Evolutionary conservation across 2,113 vertebrate genomes (phyloP).

Genomic region (Mus spicilegus): DNA sequence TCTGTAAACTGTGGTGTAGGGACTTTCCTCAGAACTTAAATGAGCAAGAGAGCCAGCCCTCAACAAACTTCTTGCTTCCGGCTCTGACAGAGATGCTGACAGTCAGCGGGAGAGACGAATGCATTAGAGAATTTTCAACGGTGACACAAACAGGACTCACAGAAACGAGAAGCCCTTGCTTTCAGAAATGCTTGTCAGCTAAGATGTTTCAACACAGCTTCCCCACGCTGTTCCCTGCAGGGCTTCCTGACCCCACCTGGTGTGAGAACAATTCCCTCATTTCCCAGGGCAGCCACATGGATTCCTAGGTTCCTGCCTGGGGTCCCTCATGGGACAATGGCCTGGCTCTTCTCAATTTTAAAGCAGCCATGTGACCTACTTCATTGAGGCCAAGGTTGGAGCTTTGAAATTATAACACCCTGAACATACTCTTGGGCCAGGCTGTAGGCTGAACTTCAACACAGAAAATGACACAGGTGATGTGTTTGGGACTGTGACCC

Average conservation of each 20-base stretch:
- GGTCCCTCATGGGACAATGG: accelerated
- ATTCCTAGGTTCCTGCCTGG: background rate
- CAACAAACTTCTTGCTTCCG: slow-evolving; percentile 29
- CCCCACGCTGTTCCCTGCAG: accelerated
- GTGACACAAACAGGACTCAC: accelerated
- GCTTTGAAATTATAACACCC: accelerated
- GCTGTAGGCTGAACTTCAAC: background rate
- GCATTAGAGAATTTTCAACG: background rate
- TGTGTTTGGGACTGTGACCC: accelerated
- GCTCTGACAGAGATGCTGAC: background rate
- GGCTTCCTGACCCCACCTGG: accelerated
- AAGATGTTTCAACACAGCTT: background rate
- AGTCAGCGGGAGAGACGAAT: background rate
- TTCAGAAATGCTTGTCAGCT: accelerated
- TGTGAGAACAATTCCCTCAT: accelerated
- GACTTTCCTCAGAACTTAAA: background rate
- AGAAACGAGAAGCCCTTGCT: background rate
- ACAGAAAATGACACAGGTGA: accelerated
- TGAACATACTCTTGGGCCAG: accelerated
- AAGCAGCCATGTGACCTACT: accelerated
- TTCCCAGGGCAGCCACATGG: too few species aligned
- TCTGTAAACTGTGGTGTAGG: background rate
- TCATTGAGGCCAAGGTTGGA: background rate
- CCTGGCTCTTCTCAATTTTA: background rate
- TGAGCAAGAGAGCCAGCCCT: accelerated